Evolutionary conservation across 2,888 invertebrate species (phyloP).

Genomic region (Drosophila setosimentum): DNA sequence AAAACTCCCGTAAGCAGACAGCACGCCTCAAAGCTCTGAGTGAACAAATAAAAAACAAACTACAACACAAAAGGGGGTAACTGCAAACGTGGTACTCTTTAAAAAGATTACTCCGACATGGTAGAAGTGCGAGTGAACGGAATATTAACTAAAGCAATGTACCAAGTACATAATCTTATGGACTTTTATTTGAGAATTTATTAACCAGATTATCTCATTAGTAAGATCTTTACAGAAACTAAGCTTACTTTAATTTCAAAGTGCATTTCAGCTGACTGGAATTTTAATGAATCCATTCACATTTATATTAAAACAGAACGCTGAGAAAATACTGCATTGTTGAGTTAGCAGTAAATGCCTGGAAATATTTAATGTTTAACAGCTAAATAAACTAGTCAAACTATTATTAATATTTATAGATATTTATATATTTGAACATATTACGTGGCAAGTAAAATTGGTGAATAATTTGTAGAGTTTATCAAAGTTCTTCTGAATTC

Average conservation of each 20-base stretch:
- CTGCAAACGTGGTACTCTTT: slow-evolving; percentile 33
- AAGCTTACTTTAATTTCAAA: background rate
- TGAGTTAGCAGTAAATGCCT: background rate
- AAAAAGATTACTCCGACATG: background rate
- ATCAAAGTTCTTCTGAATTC: background rate
- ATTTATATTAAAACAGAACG: background rate
- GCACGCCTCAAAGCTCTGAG: slow-evolving; percentile 60
- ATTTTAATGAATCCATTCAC: background rate
- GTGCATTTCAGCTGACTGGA: background rate
- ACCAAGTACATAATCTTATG: background rate
- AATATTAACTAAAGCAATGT: background rate
- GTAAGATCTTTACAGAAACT: background rate
- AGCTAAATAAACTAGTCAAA: background rate
- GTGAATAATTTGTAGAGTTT: background rate
- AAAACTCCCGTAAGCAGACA: slow-evolving; percentile 77
- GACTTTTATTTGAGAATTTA: background rate
- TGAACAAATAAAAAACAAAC: slow-evolving; percentile 41
- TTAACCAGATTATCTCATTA: background rate
- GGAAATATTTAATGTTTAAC: background rate
- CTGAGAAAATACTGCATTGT: background rate
- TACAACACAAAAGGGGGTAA: slow-evolving; percentile 8
- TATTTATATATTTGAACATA: background rate
- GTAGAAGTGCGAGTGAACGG: background rate
- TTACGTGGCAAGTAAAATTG: background rate
- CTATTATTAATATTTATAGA: background rate